Percentiles rank a stretch among this genome's conserved stretches.
phyloP scores from a whole-genome alignment of 2,888 invertebrate genomes.

The Alloplasta piceator region DNA sequence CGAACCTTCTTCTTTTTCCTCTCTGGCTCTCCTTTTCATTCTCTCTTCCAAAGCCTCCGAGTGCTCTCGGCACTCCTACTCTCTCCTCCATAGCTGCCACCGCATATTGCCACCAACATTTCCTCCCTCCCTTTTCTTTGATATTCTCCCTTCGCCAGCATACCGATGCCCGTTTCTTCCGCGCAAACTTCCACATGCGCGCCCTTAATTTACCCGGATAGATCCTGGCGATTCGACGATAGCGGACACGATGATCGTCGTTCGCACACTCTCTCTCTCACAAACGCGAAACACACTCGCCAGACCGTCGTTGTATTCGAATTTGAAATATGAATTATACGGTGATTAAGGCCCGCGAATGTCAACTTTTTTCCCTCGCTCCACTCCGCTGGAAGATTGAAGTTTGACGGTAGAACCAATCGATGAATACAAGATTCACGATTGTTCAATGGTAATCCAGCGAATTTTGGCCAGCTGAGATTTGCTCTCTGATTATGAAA shows the following conservation, averaged over 20 bases:
- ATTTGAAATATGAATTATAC: background rate
- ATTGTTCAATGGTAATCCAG: too few relatives aligned
- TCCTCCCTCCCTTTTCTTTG: conserved; percentile 23
- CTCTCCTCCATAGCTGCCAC: conserved; percentile 50
- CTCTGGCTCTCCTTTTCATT: conserved; percentile 6
- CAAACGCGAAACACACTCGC: background rate
- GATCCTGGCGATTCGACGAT: background rate
- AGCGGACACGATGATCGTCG: background rate
- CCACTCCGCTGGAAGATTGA: background rate
- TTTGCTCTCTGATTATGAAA: too few relatives aligned
- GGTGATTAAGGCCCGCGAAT: conserved; percentile 13
- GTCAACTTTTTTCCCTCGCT: background rate
- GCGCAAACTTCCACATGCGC: conserved; percentile 32
- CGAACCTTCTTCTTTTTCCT: conserved; percentile 11
- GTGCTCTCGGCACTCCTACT: conserved; percentile 53
- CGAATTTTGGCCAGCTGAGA: too few relatives aligned
- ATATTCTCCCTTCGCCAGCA: conserved; percentile 46
- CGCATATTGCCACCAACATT: conserved; percentile 58
- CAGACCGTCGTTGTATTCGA: conserved; percentile 42
- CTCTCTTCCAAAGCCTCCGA: conserved; percentile 51
- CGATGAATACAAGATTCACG: conserved; percentile 9
- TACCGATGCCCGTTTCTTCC: conserved; percentile 48
- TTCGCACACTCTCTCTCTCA: conserved; percentile 1
- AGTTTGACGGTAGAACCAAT: background rate
- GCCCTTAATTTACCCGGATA: conserved; percentile 48